Percentiles rank a stretch among this genome's conserved stretches.
These are phyloP conservation scores for Drosophila meridiana DNA, from an alignment of 2,888 invertebrate species.

Conservation along the genomic window DNA sequence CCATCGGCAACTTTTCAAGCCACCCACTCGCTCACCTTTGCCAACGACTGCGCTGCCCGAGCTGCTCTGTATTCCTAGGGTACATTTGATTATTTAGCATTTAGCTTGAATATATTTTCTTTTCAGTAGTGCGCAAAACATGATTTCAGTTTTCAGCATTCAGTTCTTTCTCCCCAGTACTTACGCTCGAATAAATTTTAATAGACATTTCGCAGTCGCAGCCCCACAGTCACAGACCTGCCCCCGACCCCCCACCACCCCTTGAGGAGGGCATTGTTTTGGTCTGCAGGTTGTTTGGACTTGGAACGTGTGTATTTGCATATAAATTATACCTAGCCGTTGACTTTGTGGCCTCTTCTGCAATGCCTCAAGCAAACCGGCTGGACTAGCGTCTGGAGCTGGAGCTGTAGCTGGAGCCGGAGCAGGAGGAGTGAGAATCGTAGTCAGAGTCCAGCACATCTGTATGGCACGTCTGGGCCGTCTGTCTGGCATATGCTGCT, in stretches of 20 bases:
- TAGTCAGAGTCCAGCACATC: constrained; percentile 33
- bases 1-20: constrained; percentile 20
- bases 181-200: constrained; percentile 79
- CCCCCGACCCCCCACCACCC: neutral
- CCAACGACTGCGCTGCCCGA: constrained; percentile 1
- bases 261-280: constrained; percentile 47
- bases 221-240: constrained; percentile 1
- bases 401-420: constrained; percentile 4
- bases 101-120: constrained; percentile 75
- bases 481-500: constrained; percentile 65
- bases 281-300: constrained; percentile 62
- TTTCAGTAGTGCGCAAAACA: constrained; percentile 70
- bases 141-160: constrained; percentile 62
- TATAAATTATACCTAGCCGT: constrained; percentile 78
- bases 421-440: neutral
- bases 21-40: constrained; percentile 30
- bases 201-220: constrained; percentile 71
- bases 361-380: constrained; percentile 71
- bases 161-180: constrained; percentile 61
- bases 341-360: constrained; percentile 75
- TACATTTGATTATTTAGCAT: constrained; percentile 76
- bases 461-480: constrained; percentile 42
- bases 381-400: constrained; percentile 43
- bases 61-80: constrained; percentile 44
- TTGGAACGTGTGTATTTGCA: constrained; percentile 77